Percentiles rank a stretch among this genome's conserved stretches.
phyloP scores from a whole-genome alignment of 2,113 vertebrate genomes.

The Delphinapterus leucas region DNA sequence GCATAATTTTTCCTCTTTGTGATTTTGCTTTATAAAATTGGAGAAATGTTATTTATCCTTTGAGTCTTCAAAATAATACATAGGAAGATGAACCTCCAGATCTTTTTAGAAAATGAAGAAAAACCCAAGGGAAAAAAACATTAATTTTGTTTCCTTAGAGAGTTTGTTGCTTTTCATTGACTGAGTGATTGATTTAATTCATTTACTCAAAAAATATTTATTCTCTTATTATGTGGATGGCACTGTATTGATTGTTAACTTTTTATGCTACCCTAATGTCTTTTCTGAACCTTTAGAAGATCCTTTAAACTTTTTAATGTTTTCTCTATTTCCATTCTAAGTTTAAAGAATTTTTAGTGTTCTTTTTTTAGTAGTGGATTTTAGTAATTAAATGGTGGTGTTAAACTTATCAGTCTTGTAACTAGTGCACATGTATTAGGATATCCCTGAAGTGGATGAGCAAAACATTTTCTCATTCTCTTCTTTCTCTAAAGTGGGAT shows the following conservation, averaged over 20 bases:
- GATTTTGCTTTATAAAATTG: background rate
- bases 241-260: background rate
- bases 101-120: background rate
- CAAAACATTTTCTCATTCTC: background rate
- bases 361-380: background rate
- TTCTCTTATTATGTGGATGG: background rate
- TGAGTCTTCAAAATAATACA: slow-evolving; percentile 1
- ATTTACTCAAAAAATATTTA: background rate
- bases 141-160: background rate
- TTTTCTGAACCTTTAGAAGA: background rate
- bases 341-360: background rate
- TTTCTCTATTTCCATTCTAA: background rate
- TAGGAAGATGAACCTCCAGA: background rate
- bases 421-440: background rate
- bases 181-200: background rate
- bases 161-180: background rate
- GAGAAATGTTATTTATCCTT: background rate
- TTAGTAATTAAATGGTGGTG: background rate
- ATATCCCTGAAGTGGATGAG: background rate
- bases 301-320: slow-evolving; percentile 14
- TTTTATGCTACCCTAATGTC: background rate
- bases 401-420: background rate
- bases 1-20: slow-evolving; percentile 30
- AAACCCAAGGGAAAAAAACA: background rate
- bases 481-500: background rate